Conservation (phyloP, 37 sponge, comb jelly and placozoan genomes). For the Beroe forskalii region DNA sequence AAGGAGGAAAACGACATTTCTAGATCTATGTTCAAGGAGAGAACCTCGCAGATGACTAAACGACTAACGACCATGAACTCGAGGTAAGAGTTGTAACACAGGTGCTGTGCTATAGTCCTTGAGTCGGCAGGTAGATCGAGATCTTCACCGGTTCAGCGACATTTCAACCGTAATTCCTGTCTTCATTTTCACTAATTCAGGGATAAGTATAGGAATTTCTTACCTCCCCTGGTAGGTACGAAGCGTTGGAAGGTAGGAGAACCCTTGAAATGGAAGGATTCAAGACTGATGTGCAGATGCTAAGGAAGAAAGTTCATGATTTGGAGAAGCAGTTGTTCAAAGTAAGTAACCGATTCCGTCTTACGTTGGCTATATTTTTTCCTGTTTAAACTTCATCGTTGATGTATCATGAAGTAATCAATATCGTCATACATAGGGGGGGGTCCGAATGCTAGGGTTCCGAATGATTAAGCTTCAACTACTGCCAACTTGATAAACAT, state of each 20-base stretch:
- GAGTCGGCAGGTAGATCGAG: too few species aligned
- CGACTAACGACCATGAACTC: constrained; percentile 84
- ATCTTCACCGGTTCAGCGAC: too few species aligned
- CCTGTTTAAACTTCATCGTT: not conserved
- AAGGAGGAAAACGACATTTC: constrained; percentile 84
- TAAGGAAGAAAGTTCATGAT: constrained; percentile 83
- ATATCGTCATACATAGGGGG: too few species aligned
- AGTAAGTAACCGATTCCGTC: too few species aligned
- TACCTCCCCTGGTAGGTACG: constrained; percentile 70
- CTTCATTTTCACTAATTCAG: too few species aligned
- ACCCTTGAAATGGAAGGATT: constrained; percentile 94
- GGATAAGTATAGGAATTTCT: too few species aligned
- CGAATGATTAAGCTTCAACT: too few species aligned
- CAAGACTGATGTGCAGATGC: constrained; percentile 91
- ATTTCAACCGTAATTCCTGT: too few species aligned
- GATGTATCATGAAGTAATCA: not conserved
- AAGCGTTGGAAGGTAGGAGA: constrained; percentile 86
- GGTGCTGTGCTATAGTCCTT: too few species aligned
- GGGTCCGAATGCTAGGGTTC: too few species aligned
- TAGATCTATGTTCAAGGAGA: constrained; percentile 79
- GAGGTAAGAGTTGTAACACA: constrained; percentile 29
- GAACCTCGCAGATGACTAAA: constrained; percentile 75
- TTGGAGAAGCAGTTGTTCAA: constrained; percentile 93
- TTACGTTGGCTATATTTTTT: too few species aligned
- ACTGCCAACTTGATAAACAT: too few species aligned